Base-by-base conservation (phyloP, 2,888 invertebrate species). In the Calliopum simillimum region DNA sequence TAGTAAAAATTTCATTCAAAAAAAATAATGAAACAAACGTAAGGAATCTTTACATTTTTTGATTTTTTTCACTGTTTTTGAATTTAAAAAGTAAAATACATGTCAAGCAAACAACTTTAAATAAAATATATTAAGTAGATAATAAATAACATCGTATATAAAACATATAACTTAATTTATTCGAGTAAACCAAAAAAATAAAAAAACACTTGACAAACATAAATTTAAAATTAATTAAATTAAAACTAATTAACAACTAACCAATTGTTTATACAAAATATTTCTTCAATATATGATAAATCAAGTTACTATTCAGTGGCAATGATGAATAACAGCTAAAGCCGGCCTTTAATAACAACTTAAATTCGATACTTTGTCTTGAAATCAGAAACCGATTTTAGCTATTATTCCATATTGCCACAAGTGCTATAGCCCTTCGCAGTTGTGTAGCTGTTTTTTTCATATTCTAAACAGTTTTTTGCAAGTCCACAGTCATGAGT, bases 51-150 rank as follows among this genome's bases (percentile, higher is more conserved):
- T 49, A 16, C 19, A 16, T 49, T 49, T 46, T 56, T 23, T 14
- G 12, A 56, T 56, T 56, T 21, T 21, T 56, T 23, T 21, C 25
- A 23, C 11, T 21, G 21, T 56, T 21, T 4, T 3, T 13, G 3
- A 23, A 12, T 43, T 21, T 44, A 19, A 61, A 61, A 61, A 44
- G 13, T 12, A 61, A 46, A 61, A 61, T 33, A 61, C 61, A 61
- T 46, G 21, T 61, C 61, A 61, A 61, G 61, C 61, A 61, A 61
- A 61, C 46, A 61, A 44, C 61, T 61, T 23, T 43, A 4, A 19
- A 61, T 46, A 61, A 61, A 33, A 33, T 33, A 33, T 33, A 33
- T 8, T 16, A 14, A 11, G 16, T 16, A 13, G 5, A 58, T 16
- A 58, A 41, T n/a, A 16, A 56, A 1, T 23, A 5, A 56, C 19